Conservation (phyloP, 2,113 vertebrate species). For the Amia ocellicauda region DNA sequence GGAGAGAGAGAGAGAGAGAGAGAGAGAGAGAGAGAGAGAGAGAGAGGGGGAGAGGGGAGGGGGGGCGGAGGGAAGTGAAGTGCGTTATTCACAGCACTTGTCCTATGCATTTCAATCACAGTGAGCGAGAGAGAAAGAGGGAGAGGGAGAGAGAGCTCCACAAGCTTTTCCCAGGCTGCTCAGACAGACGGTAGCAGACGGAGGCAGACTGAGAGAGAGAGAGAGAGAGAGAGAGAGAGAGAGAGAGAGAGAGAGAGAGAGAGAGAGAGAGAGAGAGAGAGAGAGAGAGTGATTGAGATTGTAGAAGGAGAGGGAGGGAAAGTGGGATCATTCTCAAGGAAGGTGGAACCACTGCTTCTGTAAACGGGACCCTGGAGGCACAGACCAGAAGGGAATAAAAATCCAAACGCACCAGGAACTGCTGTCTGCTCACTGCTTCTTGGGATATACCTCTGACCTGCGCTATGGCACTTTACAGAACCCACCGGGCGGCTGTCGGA, state of each 20-base stretch:
- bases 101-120: constrained; percentile 60
- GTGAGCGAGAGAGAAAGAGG: constrained; percentile 28
- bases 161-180: constrained; percentile 55
- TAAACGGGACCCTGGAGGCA: no score
- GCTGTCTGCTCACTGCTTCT: constrained; percentile 11
- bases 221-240: constrained; percentile 23
- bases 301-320: constrained; percentile 21
- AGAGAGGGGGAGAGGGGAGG: constrained; percentile 11
- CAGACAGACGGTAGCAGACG: constrained; percentile 66
- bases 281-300: constrained; percentile 1
- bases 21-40: constrained; percentile 13
- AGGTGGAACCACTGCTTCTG: no score
- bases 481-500: constrained; percentile 32
- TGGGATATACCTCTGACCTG: constrained; percentile 38
- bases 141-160: constrained; percentile 47
- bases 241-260: constrained; percentile 11
- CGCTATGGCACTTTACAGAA: constrained; percentile 50
- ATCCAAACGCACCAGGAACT: constrained; percentile 25
- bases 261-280: constrained; percentile 8
- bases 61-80: constrained; percentile 48
- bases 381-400: no score
- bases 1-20: constrained; percentile 10
- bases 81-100: constrained; percentile 72
- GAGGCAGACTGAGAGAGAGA: constrained; percentile 36
- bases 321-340: constrained; percentile 18